Base-by-base conservation (phyloP, 2,113 vertebrate species). In the Mormyrus lacerda region DNA sequence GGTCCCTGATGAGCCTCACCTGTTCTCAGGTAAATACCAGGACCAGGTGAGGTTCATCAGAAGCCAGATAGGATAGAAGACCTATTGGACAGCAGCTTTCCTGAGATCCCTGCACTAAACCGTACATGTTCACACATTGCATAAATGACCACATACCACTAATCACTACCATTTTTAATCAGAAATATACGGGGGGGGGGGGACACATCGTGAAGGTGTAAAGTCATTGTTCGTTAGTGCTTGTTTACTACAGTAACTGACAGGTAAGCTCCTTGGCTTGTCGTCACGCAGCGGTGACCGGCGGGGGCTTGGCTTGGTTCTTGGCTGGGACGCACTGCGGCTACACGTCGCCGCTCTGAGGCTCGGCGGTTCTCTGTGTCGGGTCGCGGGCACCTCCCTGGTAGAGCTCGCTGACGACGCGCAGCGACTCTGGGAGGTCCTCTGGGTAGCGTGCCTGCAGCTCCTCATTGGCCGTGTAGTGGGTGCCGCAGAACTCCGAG, bases 391-490 rank as follows among this genome's bases (percentile, higher is more conserved):
- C 83, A 83, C 90, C 93, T 42, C 95, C 94, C 10, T 93, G 95
- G 95, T 98, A 98, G 84, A 97, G 97, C 90, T 97, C 96, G 93
- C 95, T 96, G 48, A 97, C 96, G 0, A 95, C 94, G 45, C 94
- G 93, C 89, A 95, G 91, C 0, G 97, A 97, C 88, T 97, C 96
- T 61, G 91, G 93, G 92, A 94, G 24, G 91, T 99, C 98, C 91
- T 99, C 97, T 0, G 98, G 97, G 92, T 99, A 99, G 0, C 97
- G 97, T 0, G 95, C 91, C 89, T 97, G 96, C 17, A 99, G 95
- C 93, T 99, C 98, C 0, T 97, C 95, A 0, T 99, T 99, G 44
- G 97, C 96, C 83, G 97, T 86, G 89, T 99, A 99, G 95, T 98
- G 95, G 0, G 93, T 91, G 90, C 96, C 95, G 0, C 95, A 93